Evolutionary conservation across 2,888 invertebrate genomes (phyloP).

Genomic region (Erebia ligea): DNA sequence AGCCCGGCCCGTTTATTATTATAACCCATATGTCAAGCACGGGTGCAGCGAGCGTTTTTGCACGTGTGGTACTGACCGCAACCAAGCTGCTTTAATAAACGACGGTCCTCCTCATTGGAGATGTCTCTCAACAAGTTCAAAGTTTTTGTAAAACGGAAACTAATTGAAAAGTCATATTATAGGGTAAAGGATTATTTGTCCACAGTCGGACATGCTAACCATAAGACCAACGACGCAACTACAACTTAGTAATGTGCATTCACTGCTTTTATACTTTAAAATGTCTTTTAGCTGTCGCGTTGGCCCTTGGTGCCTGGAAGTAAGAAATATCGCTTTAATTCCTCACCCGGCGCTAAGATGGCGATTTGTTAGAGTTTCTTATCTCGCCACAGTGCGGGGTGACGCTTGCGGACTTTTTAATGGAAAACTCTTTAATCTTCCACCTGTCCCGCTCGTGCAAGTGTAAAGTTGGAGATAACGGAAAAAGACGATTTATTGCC

Average conservation of each 20-base stretch:
- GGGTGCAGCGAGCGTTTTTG: background rate
- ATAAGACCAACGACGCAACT: too few species aligned
- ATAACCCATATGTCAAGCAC: background rate
- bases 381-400: conserved; percentile 2
- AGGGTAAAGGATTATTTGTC: too few species aligned
- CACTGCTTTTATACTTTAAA: too few species aligned
- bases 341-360: conserved; percentile 20
- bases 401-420: conserved; percentile 14
- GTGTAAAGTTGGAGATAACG: conserved; percentile 7
- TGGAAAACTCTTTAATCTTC: conserved; percentile 25
- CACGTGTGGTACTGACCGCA: background rate
- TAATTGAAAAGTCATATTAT: too few species aligned
- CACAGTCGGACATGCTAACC: background rate
- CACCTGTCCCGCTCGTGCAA: conserved; percentile 8
- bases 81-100: background rate
- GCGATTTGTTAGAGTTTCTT: conserved; percentile 29
- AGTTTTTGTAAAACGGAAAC: too few species aligned
- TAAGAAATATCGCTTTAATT: conserved; percentile 25
- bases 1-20: background rate
- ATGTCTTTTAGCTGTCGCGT: background rate
- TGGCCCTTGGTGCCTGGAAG: background rate
- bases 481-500: conserved; percentile 8
- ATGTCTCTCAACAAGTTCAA: too few species aligned
- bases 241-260: too few species aligned
- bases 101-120: background rate